Base-by-base conservation (phyloP, 2,113 vertebrate species). In the Odocoileus virginianus region DNA sequence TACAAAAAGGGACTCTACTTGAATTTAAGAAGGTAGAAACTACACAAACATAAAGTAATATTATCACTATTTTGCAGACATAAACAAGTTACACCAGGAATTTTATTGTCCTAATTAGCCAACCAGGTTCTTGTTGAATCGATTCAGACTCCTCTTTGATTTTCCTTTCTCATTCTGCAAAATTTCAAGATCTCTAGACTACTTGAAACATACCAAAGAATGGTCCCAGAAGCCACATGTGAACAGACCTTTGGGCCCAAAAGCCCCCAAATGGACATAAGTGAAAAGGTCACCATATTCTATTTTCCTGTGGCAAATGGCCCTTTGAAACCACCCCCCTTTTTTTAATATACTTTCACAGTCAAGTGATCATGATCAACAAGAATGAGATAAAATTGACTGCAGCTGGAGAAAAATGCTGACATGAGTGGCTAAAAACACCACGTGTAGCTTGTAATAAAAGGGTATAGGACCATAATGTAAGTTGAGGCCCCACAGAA, bases 371-470 rank as follows among this genome's bases (percentile, higher is more conserved):
- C 64, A 36, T 40, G 82, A 96, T 81, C 76, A 95, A 94, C 74
- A 96, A 89, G 28, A 96, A 95, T 89, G 36, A 94, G 45, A 87
- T 81, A 52, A 96, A 96, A 97, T 58, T 92, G 79, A 96, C 60
- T 87, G 28, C 45, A 94, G 82, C 94, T 96, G 76, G 82, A 94
- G 55, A 90, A 97, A 97, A 96, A 64, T 89, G 60, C 89, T 92
- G 81, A 92, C 4, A 7, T 54, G 25, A 81, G 15, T 43, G 33
- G 54, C 79, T 96, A 79, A 87, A 91, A 95, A 88, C 36, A 86
- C 21, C 79, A 50, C 6, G 8, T 84, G 52, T 3, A 84, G 67
- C 79, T 79, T 91, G 47, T 76, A 96, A 91, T 81, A 94, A 97
- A 97, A 96, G 84, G 95, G 96, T 60, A 74, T 57, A 78, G 27